phyloP scores from a whole-genome alignment of 2,797 vertebrate genomes.

The Enteromius mattozi region DNA sequence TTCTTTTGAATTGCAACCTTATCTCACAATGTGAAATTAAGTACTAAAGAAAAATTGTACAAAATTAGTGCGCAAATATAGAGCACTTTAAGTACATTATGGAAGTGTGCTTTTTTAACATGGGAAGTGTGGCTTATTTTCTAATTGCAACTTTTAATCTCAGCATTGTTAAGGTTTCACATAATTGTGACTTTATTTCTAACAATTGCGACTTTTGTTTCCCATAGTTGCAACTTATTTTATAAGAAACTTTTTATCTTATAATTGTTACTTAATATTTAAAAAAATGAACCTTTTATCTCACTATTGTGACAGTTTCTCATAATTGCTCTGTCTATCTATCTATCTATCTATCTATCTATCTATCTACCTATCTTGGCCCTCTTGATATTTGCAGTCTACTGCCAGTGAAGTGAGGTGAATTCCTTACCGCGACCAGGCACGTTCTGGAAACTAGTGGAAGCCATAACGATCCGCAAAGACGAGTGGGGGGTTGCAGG shows the following conservation, averaged over 20 bases:
- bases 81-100: too few relatives aligned
- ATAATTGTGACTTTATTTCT: background rate
- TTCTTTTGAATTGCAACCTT: background rate
- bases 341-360: too few relatives aligned
- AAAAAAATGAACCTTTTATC: background rate
- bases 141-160: background rate
- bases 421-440: conserved; percentile 74
- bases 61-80: too few relatives aligned
- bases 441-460: conserved; percentile 56
- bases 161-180: background rate
- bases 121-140: background rate
- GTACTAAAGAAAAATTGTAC: too few relatives aligned
- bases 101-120: too few relatives aligned
- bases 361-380: conserved; percentile 47
- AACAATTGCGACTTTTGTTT: background rate
- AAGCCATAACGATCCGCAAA: background rate
- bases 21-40: background rate
- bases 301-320: background rate
- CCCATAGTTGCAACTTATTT: background rate
- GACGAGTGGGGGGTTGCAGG: background rate
- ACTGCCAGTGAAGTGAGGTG: conserved; percentile 65
- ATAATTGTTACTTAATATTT: background rate
- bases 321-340: background rate
- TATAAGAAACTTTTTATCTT: background rate
- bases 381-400: conserved; percentile 73